These are phyloP conservation scores for Pyrgus malvae DNA, from an alignment of 2,888 invertebrate genomes.

Conservation along the genomic window DNA sequence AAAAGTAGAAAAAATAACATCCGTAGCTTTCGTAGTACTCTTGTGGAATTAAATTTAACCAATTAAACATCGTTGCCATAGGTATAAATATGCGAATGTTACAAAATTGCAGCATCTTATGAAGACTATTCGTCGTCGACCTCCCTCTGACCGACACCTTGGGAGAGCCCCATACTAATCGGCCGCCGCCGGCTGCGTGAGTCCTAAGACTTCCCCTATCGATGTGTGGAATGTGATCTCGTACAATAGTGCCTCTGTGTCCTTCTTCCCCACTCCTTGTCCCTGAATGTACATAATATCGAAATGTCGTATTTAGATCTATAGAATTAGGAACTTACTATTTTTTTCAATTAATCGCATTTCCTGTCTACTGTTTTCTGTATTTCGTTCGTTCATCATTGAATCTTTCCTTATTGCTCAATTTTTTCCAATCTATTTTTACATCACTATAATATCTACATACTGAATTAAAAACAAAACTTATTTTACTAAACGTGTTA, in stretches of 20 bases:
- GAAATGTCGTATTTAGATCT: slow-evolving; percentile 60
- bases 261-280: slow-evolving; percentile 42
- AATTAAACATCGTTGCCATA: slow-evolving; percentile 74
- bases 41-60: slow-evolving; percentile 58
- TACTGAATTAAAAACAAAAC: neutral
- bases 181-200: slow-evolving; percentile 75
- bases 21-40: slow-evolving; percentile 31
- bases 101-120: slow-evolving; percentile 86
- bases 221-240: slow-evolving; percentile 75
- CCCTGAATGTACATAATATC: slow-evolving; percentile 54
- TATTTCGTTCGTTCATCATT: slow-evolving; percentile 30
- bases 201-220: slow-evolving; percentile 70
- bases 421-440: neutral
- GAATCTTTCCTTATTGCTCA: slow-evolving; percentile 31
- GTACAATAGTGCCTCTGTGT: slow-evolving; percentile 52
- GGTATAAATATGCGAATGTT: slow-evolving; percentile 80
- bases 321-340: slow-evolving; percentile 37
- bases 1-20: neutral
- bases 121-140: slow-evolving; percentile 88
- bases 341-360: slow-evolving; percentile 24
- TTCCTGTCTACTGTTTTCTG: slow-evolving; percentile 29
- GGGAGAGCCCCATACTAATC: slow-evolving; percentile 73
- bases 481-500: neutral
- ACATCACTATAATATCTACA: neutral
- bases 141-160: slow-evolving; percentile 83